A percentile compares a stretch with the other conserved stretches of the same genome.
Evolutionary conservation across 2,797 vertebrate genomes (phyloP).

Genomic region (Chrysocyon brachyurus): DNA sequence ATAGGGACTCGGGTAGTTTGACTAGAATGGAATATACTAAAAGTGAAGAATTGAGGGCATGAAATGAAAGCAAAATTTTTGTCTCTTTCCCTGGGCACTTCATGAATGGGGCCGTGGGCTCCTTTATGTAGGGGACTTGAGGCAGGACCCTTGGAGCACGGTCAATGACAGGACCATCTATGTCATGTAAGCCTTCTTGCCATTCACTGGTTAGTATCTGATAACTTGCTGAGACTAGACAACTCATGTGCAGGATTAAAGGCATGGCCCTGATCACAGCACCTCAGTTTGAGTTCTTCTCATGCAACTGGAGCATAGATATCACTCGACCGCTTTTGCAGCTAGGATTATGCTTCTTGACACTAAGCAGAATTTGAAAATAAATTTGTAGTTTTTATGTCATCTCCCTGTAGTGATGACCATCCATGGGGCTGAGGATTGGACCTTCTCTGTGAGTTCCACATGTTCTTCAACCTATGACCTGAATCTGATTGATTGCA

Average conservation of each 20-base stretch:
- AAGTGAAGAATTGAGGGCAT: background rate
- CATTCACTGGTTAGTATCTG: background rate
- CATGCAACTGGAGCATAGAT: background rate
- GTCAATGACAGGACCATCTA: background rate
- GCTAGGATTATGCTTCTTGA: background rate
- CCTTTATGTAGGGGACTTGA: background rate
- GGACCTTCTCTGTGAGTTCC: constrained; percentile 26
- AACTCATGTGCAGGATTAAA: constrained; percentile 2
- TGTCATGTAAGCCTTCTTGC: background rate
- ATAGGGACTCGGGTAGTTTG: background rate
- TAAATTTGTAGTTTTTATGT: constrained; percentile 55
- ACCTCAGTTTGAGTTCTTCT: background rate
- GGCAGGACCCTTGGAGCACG: background rate
- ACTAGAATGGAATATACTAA: background rate
- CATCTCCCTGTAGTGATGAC: constrained; percentile 31
- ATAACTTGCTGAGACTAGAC: background rate
- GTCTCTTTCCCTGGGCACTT: background rate
- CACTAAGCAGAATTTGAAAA: constrained; percentile 42
- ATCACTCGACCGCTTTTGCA: background rate
- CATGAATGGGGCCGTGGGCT: background rate
- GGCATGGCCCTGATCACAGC: background rate
- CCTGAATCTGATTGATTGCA: constrained; percentile 8
- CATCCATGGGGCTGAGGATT: constrained; percentile 32
- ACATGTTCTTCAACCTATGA: constrained; percentile 52
- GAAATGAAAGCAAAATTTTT: background rate